These are phyloP conservation scores for Macaca fascicularis DNA, from an alignment of 2,113 vertebrate species.

Conservation along the genomic window DNA sequence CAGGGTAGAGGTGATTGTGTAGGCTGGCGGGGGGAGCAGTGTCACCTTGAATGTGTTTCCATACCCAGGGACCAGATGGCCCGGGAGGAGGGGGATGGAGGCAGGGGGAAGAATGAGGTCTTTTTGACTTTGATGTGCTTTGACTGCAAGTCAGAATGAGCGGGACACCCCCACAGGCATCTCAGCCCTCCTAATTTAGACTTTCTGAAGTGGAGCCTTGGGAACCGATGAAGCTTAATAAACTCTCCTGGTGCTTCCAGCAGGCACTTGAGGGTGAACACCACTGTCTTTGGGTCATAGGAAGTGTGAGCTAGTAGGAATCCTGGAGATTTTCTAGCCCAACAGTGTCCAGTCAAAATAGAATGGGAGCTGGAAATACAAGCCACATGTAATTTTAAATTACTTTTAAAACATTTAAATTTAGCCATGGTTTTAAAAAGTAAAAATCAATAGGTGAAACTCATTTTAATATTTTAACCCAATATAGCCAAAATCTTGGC, in stretches of 20 bases:
- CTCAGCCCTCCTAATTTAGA: neutral
- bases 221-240: fast-evolving
- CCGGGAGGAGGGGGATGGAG: neutral
- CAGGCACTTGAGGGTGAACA: neutral
- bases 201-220: neutral
- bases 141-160: neutral
- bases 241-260: neutral
- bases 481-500: neutral
- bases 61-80: neutral
- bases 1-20: neutral
- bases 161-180: neutral
- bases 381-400: neutral
- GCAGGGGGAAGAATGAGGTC: too few relatives aligned
- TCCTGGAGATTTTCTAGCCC: neutral
- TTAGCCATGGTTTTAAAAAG: neutral
- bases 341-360: neutral
- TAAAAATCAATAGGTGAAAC: neutral
- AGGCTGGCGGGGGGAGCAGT: neutral
- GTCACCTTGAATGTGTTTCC: neutral
- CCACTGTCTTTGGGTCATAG: neutral
- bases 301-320: neutral
- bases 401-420: neutral
- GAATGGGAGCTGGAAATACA: neutral
- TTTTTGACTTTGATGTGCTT: fast-evolving
- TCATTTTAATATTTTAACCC: neutral